phyloP scores from a whole-genome alignment of 2,113 vertebrate genomes.

The Triplophysa dalaica region DNA sequence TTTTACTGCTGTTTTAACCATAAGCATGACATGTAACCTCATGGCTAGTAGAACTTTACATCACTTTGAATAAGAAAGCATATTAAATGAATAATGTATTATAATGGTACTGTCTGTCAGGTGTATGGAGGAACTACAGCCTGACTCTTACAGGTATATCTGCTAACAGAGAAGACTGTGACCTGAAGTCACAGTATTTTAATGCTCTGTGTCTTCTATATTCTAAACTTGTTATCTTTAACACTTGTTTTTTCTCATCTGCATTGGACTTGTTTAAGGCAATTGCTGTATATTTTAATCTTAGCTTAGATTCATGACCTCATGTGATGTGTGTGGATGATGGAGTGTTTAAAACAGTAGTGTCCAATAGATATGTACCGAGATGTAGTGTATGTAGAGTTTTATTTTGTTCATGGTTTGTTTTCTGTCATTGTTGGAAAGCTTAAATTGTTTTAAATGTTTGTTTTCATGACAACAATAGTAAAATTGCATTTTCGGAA shows the following conservation, averaged over 20 bases:
- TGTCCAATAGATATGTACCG: no score
- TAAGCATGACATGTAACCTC: neutral
- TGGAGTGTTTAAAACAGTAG: no score
- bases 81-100: constrained; percentile 14
- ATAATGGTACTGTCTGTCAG: neutral
- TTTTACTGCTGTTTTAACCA: neutral
- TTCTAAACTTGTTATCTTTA: neutral
- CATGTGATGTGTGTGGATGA: no score
- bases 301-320: no score
- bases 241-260: no score
- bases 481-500: neutral
- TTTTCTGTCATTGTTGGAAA: no score
- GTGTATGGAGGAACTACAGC: neutral
- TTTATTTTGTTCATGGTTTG: no score
- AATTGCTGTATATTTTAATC: no score
- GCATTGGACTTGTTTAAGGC: no score
- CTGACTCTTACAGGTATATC: neutral
- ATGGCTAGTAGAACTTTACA: neutral
- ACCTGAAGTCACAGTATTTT: no score
- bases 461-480: neutral
- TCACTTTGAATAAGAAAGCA: constrained; percentile 16
- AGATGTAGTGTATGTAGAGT: no score
- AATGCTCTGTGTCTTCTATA: no score
- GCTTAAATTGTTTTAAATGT: neutral
- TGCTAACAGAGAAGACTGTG: neutral